Base-by-base conservation (phyloP, 1,140 invertebrate species). In the Drepana arcuata region DNA sequence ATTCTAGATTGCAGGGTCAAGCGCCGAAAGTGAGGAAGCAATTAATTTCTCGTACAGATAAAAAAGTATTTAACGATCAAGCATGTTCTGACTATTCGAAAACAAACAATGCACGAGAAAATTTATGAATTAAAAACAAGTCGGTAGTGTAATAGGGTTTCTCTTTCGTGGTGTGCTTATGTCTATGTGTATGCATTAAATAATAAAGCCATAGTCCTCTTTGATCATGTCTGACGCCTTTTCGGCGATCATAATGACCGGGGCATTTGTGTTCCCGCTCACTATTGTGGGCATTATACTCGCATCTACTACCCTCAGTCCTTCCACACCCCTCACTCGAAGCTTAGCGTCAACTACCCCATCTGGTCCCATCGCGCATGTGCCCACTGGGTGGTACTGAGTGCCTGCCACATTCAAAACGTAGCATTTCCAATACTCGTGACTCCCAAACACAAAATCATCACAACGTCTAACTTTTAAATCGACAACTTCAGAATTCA, bases 201-300 rank as follows among this genome's bases (percentile, higher is more conserved):
- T 21, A 21, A 21, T 21, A 10, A 26, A 3, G 6, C 24, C 16
- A 25, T 43, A 13, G 7, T 48, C 46, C 12, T 13, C 5, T 26
- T 89, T 89, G 33, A 91, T 88, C 63, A 90, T 84, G 39, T 90
- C 88, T 4, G 87, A 83, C 0, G 71, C 87, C 31, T 88, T 90
- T 50, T 91, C 90, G 0, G 83, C 90, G 4, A 90, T 89, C 89
- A 91, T 90, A 16, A 68, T 55, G 6, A 48, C 47, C 0, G 66
- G 58, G 1, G 57, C 61, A 29, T 66, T 70, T 9, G 50, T 70
- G 24, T 75, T 63, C 0, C 58, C 62, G 21, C 59, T 56, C 0
- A 47, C 38, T 7, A 61, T 52, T 1, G 12, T 41, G 1, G 71
- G 68, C 50, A 75, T 68, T 2, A 69, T 28, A 34, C 57, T 61